Evolutionary conservation across 2,113 vertebrate species (phyloP).

Genomic region (Megaceryle maxima): DNA sequence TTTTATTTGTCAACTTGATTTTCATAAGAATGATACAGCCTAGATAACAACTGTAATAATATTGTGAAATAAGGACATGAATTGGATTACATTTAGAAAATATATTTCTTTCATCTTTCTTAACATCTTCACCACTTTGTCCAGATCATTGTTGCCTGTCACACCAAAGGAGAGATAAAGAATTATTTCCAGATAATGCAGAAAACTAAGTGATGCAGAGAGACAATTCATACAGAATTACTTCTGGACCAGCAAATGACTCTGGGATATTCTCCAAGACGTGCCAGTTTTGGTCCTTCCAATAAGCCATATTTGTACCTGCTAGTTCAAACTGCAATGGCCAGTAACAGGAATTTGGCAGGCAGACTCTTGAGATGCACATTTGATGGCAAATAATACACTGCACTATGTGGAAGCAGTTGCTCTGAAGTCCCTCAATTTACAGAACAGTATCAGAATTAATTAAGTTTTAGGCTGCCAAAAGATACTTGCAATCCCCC

Average conservation of each 20-base stretch:
- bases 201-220: background rate
- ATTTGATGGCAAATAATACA: background rate
- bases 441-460: slow-evolving; percentile 5
- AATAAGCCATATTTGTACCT: background rate
- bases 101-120: background rate
- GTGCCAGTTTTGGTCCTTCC: background rate
- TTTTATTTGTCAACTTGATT: slow-evolving; percentile 14
- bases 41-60: background rate
- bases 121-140: background rate
- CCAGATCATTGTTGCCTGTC: background rate
- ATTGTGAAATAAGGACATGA: background rate
- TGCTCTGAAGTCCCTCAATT: slow-evolving; percentile 13
- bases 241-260: background rate
- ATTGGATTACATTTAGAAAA: background rate
- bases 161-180: background rate
- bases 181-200: background rate
- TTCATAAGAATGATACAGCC: background rate
- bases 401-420: background rate
- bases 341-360: background rate
- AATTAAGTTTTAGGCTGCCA: slow-evolving; percentile 13
- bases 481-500: background rate
- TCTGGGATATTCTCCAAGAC: background rate
- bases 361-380: background rate
- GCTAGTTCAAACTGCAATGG: background rate
- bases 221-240: background rate